These are phyloP conservation scores for Rousettus leschenaultii DNA, from an alignment of 2,113 vertebrate species.

Conservation along the genomic window DNA sequence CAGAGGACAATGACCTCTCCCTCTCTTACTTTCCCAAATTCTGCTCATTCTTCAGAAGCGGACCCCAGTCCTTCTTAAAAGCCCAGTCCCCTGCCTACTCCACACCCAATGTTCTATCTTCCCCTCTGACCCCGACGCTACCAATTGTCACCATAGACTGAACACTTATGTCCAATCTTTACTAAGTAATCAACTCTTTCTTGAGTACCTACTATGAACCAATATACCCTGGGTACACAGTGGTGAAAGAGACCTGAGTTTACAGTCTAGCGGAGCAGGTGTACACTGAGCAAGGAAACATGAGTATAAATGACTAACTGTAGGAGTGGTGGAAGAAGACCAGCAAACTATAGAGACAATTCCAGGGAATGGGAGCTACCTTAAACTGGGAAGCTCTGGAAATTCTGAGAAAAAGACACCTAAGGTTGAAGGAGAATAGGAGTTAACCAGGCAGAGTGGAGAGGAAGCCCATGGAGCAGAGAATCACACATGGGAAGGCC, in stretches of 20 bases:
- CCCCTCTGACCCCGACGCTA: neutral
- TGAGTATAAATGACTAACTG: neutral
- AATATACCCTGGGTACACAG: neutral
- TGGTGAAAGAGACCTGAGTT: neutral
- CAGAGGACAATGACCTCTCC: neutral
- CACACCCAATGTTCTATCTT: neutral
- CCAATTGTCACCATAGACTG: neutral
- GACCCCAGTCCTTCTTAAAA: neutral
- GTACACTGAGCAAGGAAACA: neutral
- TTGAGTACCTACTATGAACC: neutral
- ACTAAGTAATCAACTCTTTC: neutral
- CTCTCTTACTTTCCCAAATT: neutral
- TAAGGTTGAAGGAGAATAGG: neutral
- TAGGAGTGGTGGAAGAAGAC: neutral
- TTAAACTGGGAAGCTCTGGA: neutral
- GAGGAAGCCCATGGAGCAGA: neutral
- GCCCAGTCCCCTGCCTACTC: neutral
- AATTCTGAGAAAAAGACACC: neutral
- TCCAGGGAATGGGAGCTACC: neutral
- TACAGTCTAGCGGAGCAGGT: neutral
- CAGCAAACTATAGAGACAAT: neutral
- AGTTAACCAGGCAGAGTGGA: neutral
- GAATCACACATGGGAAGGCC: neutral
- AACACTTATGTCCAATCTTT: neutral
- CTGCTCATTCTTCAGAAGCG: neutral